Evolutionary conservation across 2,797 vertebrate species (phyloP), one percentile per base, ranked within the genome.

Genomic region (Oreortyx pictus): DNA sequence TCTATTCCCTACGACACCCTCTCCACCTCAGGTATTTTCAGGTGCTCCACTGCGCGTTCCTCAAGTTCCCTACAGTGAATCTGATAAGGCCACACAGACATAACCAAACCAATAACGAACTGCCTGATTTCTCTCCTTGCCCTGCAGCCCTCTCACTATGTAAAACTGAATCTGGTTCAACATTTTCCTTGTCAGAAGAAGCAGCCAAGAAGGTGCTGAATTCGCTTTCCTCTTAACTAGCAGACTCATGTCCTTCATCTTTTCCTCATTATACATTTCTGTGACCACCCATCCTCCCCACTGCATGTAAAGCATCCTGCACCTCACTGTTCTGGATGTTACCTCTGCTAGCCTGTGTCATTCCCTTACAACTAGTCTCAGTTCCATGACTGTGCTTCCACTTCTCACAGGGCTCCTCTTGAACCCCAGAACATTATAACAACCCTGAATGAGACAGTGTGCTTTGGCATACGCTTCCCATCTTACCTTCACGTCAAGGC

Each of bases 401-500:
- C 22, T 20, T 39, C 29, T 57, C 71, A 11, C 14, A 25, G 1
- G 17, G 25, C 56, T 94, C 41, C 62, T 82, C 72, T 50, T 47
- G 17, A 81, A 62, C 72, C 74, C 64, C 82, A 81, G 65, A n/a
- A 35, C 25, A 86, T 24, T 67, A 76, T 86, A 74, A 29, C 1
- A 2, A 20, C 52, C 44, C 65, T 5, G 9, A 71, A 64, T 56
- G 47, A 80, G 82, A 49, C 84, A 78, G 56, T 12, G 70, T 6
- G 10, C 4, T 68, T 24, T 61, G 74, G 35, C 44, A 64, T 5
- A 43, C 0, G 14, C n/a, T 65, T 33, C 59, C 80, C 46, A 9
- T 18, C 33, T 72, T 59, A 33, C 33, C 29, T 46, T 27, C 49
- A 24, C 68, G 18, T 0, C 2, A 0, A 57, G 50, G 4, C 5